phyloP scores from a whole-genome alignment of 2,888 invertebrate species.

The Drosophila borborema region DNA sequence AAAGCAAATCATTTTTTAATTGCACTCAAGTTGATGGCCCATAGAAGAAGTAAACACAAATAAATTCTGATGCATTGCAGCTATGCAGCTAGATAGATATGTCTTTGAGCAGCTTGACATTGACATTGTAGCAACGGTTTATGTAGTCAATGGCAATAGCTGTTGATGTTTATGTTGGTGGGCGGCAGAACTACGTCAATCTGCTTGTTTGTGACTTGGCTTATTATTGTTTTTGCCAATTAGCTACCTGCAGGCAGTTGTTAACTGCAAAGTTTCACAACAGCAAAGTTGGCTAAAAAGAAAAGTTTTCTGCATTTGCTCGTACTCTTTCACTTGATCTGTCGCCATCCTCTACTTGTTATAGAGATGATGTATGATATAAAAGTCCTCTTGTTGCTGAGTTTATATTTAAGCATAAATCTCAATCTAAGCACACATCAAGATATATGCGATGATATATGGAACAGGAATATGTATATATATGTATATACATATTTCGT shows the following conservation, averaged over 20 bases:
- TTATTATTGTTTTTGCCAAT: conserved; percentile 1
- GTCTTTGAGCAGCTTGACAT: not conserved
- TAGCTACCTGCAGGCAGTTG: not conserved
- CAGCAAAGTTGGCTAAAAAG: not conserved
- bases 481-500: not conserved
- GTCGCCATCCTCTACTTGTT: not conserved
- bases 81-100: not conserved
- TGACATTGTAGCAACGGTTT: not conserved
- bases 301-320: not conserved
- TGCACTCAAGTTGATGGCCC: not conserved
- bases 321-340: no score
- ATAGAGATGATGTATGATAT: not conserved
- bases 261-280: not conserved
- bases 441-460: not conserved
- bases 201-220: not conserved
- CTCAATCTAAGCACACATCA: not conserved
- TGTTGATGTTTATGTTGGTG: not conserved
- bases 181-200: not conserved
- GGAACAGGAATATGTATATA: not conserved
- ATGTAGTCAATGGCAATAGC: not conserved
- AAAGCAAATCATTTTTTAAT: not conserved
- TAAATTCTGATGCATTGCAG: not conserved
- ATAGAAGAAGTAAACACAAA: no score
- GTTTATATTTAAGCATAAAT: not conserved
- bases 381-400: not conserved